These are phyloP conservation scores for Encarsia formosa DNA, from an alignment of 2,888 invertebrate species.

Conservation along the genomic window DNA sequence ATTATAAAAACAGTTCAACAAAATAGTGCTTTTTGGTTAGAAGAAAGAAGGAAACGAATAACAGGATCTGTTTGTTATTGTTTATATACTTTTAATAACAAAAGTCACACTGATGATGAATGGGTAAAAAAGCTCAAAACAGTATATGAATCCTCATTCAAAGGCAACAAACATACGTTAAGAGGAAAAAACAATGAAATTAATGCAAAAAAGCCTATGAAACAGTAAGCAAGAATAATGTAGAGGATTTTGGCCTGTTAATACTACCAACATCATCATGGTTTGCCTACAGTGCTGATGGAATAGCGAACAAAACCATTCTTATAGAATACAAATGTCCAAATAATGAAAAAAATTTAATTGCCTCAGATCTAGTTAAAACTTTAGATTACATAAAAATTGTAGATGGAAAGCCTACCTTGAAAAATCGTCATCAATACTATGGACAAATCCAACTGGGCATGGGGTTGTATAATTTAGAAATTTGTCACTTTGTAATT, in stretches of 20 bases:
- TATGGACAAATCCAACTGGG: conserved; percentile 25
- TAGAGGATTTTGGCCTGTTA: conserved; percentile 1
- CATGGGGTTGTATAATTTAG: conserved; percentile 1
- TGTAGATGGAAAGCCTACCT: not conserved
- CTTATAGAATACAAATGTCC: conserved; percentile 32
- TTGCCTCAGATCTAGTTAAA: conserved; percentile 1
- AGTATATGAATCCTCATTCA: conserved; percentile 9
- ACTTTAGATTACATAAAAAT: not conserved
- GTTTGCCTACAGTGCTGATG: not conserved
- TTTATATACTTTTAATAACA: conserved; percentile 24
- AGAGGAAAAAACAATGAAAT: conserved; percentile 17
- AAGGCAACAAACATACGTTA: conserved; percentile 13
- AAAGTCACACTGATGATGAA: conserved; percentile 18
- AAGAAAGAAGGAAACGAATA: conserved; percentile 9
- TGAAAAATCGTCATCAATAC: conserved; percentile 21
- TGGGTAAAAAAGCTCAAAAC: conserved; percentile 11
- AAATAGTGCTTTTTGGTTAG: conserved; percentile 2
- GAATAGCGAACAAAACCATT: conserved; percentile 18
- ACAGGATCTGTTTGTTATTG: conserved; percentile 27
- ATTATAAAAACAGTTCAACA: not conserved
- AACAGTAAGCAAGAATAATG: not conserved
- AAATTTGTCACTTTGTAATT: not conserved
- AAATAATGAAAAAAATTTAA: conserved; percentile 20
- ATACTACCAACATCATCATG: conserved; percentile 26
- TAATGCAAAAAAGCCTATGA: conserved; percentile 3